Evolutionary conservation across 2,888 invertebrate species (phyloP), one percentile per base, ranked within the genome.

Genomic region (Limnephilus lunatus): DNA sequence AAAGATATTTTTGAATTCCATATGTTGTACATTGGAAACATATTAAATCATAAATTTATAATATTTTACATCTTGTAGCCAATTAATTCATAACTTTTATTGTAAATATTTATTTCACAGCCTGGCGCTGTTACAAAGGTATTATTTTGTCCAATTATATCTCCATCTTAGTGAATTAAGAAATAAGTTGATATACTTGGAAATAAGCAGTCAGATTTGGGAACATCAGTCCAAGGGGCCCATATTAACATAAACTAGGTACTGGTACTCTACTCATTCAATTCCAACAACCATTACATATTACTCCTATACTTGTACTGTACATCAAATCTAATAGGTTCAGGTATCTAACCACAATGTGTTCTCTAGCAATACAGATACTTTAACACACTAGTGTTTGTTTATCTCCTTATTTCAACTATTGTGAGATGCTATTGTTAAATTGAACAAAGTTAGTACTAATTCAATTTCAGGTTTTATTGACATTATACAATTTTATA

Each of bases 21-120:
- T n/a, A 91, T 89, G 92, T 90, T 88, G 90, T 92, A 92, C 35
- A 92, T 90, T 90, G 90, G 89, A 88, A 53, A 82, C 53, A 87
- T 91, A 86, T 91, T 92, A 81, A 87, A 90, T 32, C 85, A 90
- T 92, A 81, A 90, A 92, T n/a, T 90, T 90, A 83, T 90, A 81
- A 81, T 87, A 83, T 48, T 39, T 90, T 81, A 89, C 83, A 81
- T 92, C 91, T 82, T 25, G 81, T 90, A 87, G 39, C 48, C 82
- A 91, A 90, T 81, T 91, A 53, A 89, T 91, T 89, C 80, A 68
- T 86, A 83, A 80, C 44, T 44, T 88, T 91, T 32, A 53, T 80
- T 92, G 92, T 92, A 92, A 88, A 92, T 92, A 92, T 92, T 92
- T 91, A 91, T 92, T 90, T 83, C 53, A 44, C 93, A 87, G 93